Conservation (phyloP, 2,113 vertebrate genomes). For the Odontophorus gujanensis region DNA sequence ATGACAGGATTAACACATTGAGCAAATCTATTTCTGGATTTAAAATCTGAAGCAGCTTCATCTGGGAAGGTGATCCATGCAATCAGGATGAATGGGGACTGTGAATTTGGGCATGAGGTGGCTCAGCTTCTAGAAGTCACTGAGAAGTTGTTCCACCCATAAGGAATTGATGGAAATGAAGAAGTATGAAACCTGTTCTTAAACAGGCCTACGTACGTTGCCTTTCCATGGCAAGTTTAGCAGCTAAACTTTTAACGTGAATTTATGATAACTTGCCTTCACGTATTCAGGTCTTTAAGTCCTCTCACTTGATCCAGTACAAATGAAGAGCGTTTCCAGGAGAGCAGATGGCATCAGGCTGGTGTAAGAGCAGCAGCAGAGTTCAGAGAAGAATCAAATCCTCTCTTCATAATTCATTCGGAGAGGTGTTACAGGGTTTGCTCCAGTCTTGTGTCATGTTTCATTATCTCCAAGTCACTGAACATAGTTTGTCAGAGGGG, state of each 20-base stretch:
- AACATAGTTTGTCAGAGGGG: background rate
- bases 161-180: background rate
- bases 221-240: background rate
- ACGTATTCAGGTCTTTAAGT: background rate
- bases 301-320: background rate
- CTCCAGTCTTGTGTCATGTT: slow-evolving; percentile 17
- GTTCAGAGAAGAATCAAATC: background rate
- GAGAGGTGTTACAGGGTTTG: slow-evolving; percentile 38
- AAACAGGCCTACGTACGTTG: accelerated
- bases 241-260: background rate
- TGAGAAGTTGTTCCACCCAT: background rate
- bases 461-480: slow-evolving; percentile 15
- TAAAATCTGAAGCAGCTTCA: background rate
- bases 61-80: background rate
- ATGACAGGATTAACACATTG: background rate
- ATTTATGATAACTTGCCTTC: background rate
- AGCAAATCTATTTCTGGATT: background rate
- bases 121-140: background rate
- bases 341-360: background rate
- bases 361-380: background rate
- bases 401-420: background rate
- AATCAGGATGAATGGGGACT: background rate
- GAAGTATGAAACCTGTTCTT: background rate
- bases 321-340: background rate
- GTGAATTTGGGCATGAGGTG: background rate